A percentile compares a stretch with the other conserved stretches of the same genome.
Evolutionary conservation across 2,888 invertebrate genomes (phyloP).

Genomic region (Drosophila borborema): DNA sequence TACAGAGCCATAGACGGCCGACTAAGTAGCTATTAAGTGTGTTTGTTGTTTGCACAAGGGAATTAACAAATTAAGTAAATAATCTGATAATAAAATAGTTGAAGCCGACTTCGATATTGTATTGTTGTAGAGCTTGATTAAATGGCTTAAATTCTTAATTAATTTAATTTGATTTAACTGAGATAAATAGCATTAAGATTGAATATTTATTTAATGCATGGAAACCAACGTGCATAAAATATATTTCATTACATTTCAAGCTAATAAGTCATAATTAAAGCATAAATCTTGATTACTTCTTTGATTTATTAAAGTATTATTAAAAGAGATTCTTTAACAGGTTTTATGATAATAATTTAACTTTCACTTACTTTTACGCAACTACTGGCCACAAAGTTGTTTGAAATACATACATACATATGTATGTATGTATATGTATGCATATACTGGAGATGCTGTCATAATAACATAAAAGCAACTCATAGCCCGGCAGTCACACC

Average conservation of each 20-base stretch:
- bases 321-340: not conserved
- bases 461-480: slow-evolving; percentile 40
- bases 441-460: slow-evolving; percentile 28
- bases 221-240: not conserved
- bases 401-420: not conserved
- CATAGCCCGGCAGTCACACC: slow-evolving; percentile 22
- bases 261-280: not conserved
- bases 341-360: not conserved
- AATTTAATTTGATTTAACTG: not conserved
- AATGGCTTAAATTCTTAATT: not conserved
- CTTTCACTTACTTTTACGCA: not conserved
- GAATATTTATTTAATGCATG: not conserved
- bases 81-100: not conserved
- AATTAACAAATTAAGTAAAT: not conserved
- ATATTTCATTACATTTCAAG: not conserved
- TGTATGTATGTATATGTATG: not conserved
- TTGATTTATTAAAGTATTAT: not conserved
- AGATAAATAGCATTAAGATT: not conserved
- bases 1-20: not conserved
- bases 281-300: not conserved
- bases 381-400: not conserved
- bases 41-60: too few relatives aligned
- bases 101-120: not conserved
- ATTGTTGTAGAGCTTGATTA: not conserved
- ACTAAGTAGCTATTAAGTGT: not conserved